A percentile compares a stretch with the other conserved stretches of the same genome.
Conservation (phyloP, 2,888 invertebrate genomes). For the Epinotia ramella region DNA sequence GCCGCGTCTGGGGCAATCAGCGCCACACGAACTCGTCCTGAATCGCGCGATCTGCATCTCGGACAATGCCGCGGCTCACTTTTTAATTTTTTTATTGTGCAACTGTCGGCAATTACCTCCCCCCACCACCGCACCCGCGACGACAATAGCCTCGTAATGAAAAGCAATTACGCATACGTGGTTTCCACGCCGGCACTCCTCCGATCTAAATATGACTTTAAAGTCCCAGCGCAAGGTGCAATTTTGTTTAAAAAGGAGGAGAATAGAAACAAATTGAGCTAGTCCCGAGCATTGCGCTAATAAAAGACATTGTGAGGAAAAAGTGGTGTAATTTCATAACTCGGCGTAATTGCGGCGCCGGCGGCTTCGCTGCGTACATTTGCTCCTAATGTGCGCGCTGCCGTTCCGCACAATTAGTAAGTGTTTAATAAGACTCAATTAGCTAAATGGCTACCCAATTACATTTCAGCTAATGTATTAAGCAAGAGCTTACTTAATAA, state of each 20-base stretch:
- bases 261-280: constrained; percentile 82
- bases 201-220: constrained; percentile 55
- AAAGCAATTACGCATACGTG: constrained; percentile 85
- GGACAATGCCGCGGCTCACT: constrained; percentile 54
- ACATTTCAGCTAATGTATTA: not conserved
- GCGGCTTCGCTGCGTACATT: constrained; percentile 24
- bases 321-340: constrained; percentile 83
- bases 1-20: constrained; percentile 3
- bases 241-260: constrained; percentile 53
- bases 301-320: constrained; percentile 81
- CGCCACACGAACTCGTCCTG: constrained; percentile 15
- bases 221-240: constrained; percentile 48
- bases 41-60: constrained; percentile 39
- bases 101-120: constrained; percentile 78
- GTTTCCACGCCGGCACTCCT: constrained; percentile 63
- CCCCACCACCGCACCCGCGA: constrained; percentile 56
- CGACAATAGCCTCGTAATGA: constrained; percentile 80
- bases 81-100: constrained; percentile 82
- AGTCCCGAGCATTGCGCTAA: constrained; percentile 73
- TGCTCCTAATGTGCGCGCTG: constrained; percentile 21
- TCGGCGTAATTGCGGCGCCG: constrained; percentile 43
- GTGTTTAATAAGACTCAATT: constrained; percentile 24
- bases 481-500: constrained; percentile 5
- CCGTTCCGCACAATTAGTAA: constrained; percentile 9
- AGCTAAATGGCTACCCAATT: constrained; percentile 15